Evolutionary conservation across 2,113 vertebrate genomes (phyloP), one percentile per base, ranked within the genome.

Genomic region (Callocephalon fimbriatum): DNA sequence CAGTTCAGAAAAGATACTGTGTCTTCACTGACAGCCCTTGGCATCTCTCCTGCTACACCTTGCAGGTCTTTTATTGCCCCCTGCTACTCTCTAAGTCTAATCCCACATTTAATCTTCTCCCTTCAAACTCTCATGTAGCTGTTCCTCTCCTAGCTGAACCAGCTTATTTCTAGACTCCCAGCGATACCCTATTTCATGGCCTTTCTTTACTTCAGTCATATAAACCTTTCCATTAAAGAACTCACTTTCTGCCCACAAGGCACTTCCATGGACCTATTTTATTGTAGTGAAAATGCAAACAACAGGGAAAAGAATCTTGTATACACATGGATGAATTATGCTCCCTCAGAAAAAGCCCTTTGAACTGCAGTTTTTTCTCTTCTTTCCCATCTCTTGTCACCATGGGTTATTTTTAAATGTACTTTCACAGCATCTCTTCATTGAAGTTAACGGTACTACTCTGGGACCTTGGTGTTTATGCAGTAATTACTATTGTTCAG

Each of bases 401-500:
- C 83, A 65, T 4, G 68, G 75, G 65, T 96, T 95, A 65, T 94
- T 94, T 95, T 91, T 88, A 79, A 94, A 94, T 86, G 58, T 80
- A 63, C 72, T 93, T 95, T 96, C 95, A 83, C 86, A 96, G 86
- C 88, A 96, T 56, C 35, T 92, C 76, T 61, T 84, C 72, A 72
- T 1, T 91, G 90, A 63, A 92, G 54, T 86, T 75, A 95, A 95
- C 59, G 68, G 67, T 44, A 42, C 63, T 90, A 73, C 90, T 95
- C 86, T 80, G 85, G 61, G 88, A 86, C 76, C 65, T 84, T 40
- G 9, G 86, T 88, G 81, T 94, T 96, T 78, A 61, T 78, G 65
- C 65, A 56, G 63, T 92, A 95, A 96, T 96, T 96, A 78, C 91
- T 84, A 95, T 93, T 95, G 88, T 95, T 96, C 88, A 86, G 51